These are phyloP conservation scores for Patella ulyssiponensis DNA, from an alignment of 2,888 invertebrate genomes.

Conservation along the genomic window DNA sequence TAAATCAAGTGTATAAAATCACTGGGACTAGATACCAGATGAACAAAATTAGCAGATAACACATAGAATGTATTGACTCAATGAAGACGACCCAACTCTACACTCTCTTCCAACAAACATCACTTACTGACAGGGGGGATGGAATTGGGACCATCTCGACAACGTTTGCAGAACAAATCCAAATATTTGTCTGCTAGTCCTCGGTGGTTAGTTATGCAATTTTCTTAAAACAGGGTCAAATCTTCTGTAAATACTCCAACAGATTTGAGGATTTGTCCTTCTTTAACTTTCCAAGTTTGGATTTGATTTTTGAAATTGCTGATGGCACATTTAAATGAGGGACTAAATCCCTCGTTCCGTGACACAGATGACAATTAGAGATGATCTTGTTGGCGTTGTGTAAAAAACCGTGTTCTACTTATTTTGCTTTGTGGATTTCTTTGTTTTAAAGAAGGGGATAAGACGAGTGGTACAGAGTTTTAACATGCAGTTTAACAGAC, in stretches of 20 bases:
- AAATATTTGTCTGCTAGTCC: conserved; percentile 9
- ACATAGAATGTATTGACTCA: conserved; percentile 3
- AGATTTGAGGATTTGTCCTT: background rate
- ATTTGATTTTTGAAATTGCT: background rate
- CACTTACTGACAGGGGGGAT: background rate
- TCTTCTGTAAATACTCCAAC: background rate
- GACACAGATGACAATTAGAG: too few relatives aligned
- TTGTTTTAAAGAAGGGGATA: too few relatives aligned
- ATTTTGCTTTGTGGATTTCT: too few relatives aligned
- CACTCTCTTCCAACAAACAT: background rate
- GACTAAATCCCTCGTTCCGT: too few relatives aligned
- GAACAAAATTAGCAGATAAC: background rate
- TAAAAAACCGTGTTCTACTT: too few relatives aligned
- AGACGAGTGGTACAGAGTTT: too few relatives aligned
- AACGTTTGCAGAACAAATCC: background rate
- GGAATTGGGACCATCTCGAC: background rate
- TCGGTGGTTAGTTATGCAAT: conserved; percentile 4
- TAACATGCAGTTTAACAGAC: too few relatives aligned
- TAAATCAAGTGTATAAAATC: background rate
- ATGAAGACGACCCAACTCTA: background rate
- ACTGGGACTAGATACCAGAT: too few relatives aligned
- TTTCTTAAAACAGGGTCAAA: background rate
- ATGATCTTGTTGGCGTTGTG: too few relatives aligned
- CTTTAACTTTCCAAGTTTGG: background rate
- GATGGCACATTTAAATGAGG: too few relatives aligned